Evolutionary conservation across 2,888 invertebrate species (phyloP).

Genomic region (Bedellia somnulentella): DNA sequence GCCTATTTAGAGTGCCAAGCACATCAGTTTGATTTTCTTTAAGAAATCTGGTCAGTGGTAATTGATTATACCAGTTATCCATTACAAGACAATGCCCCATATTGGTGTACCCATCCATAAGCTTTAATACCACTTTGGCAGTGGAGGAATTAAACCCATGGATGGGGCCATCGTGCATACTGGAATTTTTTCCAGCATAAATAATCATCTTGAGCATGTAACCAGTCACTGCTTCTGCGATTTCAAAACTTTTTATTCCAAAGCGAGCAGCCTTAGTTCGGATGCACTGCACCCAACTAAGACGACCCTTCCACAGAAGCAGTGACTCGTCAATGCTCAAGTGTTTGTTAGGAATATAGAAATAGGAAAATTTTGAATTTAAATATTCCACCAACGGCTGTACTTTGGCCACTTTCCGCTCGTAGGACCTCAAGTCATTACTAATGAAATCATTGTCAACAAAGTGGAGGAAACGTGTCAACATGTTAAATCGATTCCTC

Average conservation of each 20-base stretch:
- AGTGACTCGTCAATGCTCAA: conserved; percentile 14
- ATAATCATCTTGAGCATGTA: conserved; percentile 7
- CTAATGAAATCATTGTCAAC: conserved; percentile 6
- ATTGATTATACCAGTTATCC: conserved; percentile 11
- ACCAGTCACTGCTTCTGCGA: conserved; percentile 14
- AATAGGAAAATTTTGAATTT: conserved; percentile 6
- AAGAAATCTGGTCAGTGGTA: conserved; percentile 8
- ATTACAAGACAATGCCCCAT: conserved; percentile 9
- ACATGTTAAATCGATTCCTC: conserved; percentile 4
- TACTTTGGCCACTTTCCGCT: conserved; percentile 8
- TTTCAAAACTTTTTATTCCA: conserved; percentile 15
- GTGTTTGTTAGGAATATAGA: conserved; percentile 5
- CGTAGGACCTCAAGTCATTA: background rate
- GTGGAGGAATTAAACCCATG: conserved; percentile 6
- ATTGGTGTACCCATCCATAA: conserved; percentile 7
- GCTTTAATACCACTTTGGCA: conserved; percentile 10
- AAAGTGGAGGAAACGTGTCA: conserved; percentile 11
- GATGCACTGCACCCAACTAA: too few species aligned
- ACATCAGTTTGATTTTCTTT: conserved; percentile 9
- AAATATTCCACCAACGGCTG: conserved; percentile 7
- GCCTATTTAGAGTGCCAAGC: conserved; percentile 8
- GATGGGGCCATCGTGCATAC: background rate
- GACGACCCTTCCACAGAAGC: too few species aligned
- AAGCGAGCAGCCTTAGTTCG: too few species aligned
- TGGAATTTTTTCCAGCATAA: conserved; percentile 8